Conservation (phyloP, 2,797 vertebrate genomes). For the Pagetopsis macropterus region DNA sequence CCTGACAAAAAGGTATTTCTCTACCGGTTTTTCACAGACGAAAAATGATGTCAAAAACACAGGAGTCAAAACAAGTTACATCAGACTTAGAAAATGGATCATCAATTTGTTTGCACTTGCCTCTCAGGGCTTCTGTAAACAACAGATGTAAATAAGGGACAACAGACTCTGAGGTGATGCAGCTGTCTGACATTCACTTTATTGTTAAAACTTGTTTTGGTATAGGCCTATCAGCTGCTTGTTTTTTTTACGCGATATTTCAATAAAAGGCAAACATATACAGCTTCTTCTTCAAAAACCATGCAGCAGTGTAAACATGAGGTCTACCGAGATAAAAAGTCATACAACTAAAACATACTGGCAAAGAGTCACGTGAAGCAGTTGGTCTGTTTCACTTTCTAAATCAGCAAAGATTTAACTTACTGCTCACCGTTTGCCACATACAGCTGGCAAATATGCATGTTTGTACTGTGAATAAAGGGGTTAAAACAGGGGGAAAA, state of each 20-base stretch:
- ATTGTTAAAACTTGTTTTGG: conserved; percentile 84
- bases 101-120: too few relatives aligned
- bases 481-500: conserved; percentile 59
- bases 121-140: not conserved
- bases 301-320: conserved; percentile 79
- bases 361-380: conserved; percentile 46
- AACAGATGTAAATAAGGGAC: not conserved
- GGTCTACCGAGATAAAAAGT: conserved; percentile 66
- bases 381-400: conserved; percentile 41
- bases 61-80: too few relatives aligned
- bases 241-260: conserved; percentile 65
- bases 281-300: conserved; percentile 72
- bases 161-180: not conserved
- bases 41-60: too few relatives aligned
- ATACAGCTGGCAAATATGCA: conserved; percentile 43
- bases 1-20: too few relatives aligned
- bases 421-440: conserved; percentile 19
- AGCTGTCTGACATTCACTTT: conserved; percentile 79
- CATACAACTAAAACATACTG: conserved; percentile 59
- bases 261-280: conserved; percentile 77
- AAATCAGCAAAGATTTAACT: conserved; percentile 44
- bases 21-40: too few relatives aligned
- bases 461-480: conserved; percentile 43
- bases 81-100: too few relatives aligned
- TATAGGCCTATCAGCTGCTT: conserved; percentile 71